Percentiles rank a stretch among this genome's conserved stretches.
Conservation (phyloP, 1,140 invertebrate genomes). For the Sogatella furcifera region DNA sequence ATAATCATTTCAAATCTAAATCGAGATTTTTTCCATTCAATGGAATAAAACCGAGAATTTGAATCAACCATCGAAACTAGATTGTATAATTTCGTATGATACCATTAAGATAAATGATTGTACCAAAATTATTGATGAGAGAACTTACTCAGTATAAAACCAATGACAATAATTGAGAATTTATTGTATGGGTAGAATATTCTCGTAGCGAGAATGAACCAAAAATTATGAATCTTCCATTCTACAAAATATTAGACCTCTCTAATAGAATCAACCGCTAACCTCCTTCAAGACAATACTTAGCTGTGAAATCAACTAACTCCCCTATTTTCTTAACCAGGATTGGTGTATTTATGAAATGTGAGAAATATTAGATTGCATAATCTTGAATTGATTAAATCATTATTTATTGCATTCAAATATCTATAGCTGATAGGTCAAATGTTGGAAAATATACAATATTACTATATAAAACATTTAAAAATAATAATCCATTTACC, state of each 20-base stretch:
- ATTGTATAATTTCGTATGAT: no score
- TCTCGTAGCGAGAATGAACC: not conserved
- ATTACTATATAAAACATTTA: not conserved
- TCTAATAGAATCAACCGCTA: not conserved
- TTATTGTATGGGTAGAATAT: not conserved
- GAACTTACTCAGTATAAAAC: not conserved
- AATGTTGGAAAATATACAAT: not conserved
- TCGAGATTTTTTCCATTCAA: no score
- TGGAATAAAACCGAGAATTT: no score
- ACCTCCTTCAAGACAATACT: not conserved
- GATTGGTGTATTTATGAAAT: not conserved
- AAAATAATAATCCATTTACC: not conserved
- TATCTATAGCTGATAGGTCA: not conserved
- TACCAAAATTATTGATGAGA: not conserved
- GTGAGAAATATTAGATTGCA: not conserved
- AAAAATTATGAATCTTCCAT: not conserved
- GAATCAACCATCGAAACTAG: no score
- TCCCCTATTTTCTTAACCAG: not conserved
- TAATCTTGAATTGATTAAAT: not conserved
- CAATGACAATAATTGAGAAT: not conserved
- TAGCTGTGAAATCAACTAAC: not conserved
- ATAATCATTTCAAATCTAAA: no score
- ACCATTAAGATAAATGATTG: not conserved
- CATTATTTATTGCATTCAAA: not conserved
- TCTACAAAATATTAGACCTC: not conserved